Evolutionary conservation across 2,113 vertebrate genomes (phyloP).

Genomic region (Phyllostomus hastatus): DNA sequence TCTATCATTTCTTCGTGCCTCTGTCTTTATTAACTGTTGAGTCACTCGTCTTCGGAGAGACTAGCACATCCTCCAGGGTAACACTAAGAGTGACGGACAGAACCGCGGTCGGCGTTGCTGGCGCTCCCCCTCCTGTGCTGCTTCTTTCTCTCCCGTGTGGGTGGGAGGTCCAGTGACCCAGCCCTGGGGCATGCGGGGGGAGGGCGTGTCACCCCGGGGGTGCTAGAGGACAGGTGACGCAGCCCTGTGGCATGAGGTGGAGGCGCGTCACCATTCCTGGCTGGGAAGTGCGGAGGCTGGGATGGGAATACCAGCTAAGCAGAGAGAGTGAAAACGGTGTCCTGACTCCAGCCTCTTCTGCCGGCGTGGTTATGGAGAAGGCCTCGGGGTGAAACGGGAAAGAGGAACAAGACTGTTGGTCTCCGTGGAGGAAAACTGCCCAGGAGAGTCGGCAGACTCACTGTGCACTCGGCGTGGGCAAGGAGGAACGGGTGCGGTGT

Average conservation of each 20-base stretch:
- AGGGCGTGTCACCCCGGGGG: not conserved
- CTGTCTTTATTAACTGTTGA: not conserved
- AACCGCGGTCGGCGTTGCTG: accelerated
- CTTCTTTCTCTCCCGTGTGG: not conserved
- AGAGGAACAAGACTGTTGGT: not conserved
- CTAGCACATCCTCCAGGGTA: not conserved
- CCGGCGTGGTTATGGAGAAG: not conserved
- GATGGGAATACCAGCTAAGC: not conserved
- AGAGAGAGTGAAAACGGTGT: not conserved
- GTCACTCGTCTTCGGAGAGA: not conserved
- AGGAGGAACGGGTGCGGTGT: too few species aligned
- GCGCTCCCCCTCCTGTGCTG: accelerated
- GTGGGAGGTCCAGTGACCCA: not conserved
- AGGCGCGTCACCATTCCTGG: not conserved
- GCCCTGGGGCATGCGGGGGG: not conserved
- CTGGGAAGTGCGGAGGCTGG: not conserved
- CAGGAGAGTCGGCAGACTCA: not conserved
- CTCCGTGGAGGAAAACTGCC: not conserved
- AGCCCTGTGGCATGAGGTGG: too few species aligned
- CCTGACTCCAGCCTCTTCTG: not conserved
- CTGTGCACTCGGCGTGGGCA: too few species aligned
- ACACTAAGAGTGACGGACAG: not conserved
- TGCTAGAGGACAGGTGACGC: not conserved
- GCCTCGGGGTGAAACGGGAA: not conserved
- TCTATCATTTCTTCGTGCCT: not conserved